Evolutionary conservation across 2,797 vertebrate genomes (phyloP).

Genomic region (Diceros bicornis): DNA sequence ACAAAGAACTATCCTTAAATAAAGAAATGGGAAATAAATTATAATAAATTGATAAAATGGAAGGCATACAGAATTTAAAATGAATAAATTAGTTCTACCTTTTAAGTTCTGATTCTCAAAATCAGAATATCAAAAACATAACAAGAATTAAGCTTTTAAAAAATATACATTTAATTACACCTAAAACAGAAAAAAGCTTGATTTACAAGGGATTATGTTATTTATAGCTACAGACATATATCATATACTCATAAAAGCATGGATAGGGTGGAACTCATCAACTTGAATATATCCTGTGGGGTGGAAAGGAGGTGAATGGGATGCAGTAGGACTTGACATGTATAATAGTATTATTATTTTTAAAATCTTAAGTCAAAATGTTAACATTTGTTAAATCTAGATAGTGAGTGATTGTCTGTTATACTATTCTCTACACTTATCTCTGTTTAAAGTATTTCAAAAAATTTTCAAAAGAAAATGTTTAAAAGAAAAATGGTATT

Average conservation of each 20-base stretch:
- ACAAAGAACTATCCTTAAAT: neutral
- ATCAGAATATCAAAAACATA: neutral
- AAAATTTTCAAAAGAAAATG: neutral
- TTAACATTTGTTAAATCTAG: neutral
- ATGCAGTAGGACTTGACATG: neutral
- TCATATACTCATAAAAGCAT: neutral
- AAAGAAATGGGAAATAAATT: neutral
- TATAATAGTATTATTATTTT: neutral
- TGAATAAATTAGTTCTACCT: neutral
- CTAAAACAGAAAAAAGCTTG: neutral
- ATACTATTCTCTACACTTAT: neutral
- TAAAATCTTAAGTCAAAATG: neutral
- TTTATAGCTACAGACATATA: neutral
- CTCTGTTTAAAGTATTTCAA: neutral
- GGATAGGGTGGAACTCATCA: neutral
- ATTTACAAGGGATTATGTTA: neutral
- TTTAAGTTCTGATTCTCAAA: conserved; percentile 28
- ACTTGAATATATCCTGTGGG: neutral
- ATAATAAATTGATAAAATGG: neutral
- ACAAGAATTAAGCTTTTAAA: neutral
- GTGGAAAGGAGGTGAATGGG: neutral
- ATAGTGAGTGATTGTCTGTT: neutral
- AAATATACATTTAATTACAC: neutral
- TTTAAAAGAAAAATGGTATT: neutral
- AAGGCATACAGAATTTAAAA: neutral